Percentiles rank a stretch among this genome's conserved stretches.
Evolutionary conservation across 2,797 vertebrate genomes (phyloP).

Genomic region (Champsocephalus gunnari): DNA sequence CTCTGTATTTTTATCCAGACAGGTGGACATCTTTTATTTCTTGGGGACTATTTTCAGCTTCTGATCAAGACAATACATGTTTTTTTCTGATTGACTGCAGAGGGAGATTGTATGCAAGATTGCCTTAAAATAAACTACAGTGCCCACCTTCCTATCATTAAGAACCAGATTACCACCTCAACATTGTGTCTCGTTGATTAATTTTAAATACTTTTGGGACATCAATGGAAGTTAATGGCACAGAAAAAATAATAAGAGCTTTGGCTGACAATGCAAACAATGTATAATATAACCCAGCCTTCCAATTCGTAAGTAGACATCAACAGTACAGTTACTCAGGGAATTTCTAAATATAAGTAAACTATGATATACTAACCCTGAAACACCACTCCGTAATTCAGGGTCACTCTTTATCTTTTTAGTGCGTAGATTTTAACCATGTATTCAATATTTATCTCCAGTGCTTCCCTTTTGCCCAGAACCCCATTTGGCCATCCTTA

Average conservation of each 20-base stretch:
- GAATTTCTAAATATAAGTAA: neutral
- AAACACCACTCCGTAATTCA: neutral
- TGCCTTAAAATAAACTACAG: neutral
- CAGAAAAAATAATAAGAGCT: neutral
- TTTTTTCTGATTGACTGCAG: neutral
- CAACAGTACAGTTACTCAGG: too few relatives aligned
- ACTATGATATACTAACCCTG: neutral
- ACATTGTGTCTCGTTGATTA: too few relatives aligned
- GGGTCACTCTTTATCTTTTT: neutral
- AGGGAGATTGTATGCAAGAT: neutral
- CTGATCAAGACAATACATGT: neutral
- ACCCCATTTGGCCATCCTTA: neutral
- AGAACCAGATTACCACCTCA: neutral
- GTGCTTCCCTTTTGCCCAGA: neutral
- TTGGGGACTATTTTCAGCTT: neutral
- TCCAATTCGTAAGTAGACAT: too few relatives aligned
- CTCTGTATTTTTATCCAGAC: neutral
- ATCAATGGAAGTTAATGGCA: neutral
- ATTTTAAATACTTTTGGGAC: too few relatives aligned
- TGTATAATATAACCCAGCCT: too few relatives aligned
- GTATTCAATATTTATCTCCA: neutral
- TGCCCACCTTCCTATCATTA: neutral
- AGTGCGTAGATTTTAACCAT: neutral
- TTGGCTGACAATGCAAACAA: too few relatives aligned
- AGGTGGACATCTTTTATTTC: neutral